Base-by-base conservation (phyloP, 1,140 invertebrate species). In the Lethrus apterus region DNA sequence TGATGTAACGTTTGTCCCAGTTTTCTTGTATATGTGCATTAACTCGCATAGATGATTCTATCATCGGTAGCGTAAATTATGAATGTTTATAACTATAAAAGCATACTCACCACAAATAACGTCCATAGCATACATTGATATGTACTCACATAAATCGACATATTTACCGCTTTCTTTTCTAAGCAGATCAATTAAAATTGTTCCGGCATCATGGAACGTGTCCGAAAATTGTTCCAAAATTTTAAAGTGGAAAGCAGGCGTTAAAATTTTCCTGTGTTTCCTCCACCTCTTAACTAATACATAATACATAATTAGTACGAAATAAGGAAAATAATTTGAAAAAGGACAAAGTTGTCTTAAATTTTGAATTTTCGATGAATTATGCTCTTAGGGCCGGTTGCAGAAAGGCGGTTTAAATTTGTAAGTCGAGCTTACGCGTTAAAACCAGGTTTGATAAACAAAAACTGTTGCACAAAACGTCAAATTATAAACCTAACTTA, bases 191-290 rank as follows among this genome's bases (percentile, higher is more conserved):
- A 78, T 65, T 48, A 90, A 69, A 13, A 77, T 70, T n/a, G 69
- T 56, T 21, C 76, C 70, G 54, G 86, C 79, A 44, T 77, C 71
- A 56, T 85, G 78, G 59, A 90, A 86, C 0, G 84, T 72, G n/a
- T 77, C 71, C 0, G 84, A 50, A 62, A 87, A 89, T 52, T 82
- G 70, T 44, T 88, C 77, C n/a, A 89, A 66, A 45, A 91, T 88
- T 56, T 83, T 81, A 59, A 91, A 89, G 63, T 90, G 88, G 60
- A 90, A 90, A 7, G 34, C 34, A 8, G 34, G 34, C 14, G 34
- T 36, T 15, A 36, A 20, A 8, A 85, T 62, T 64, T 81, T 83
- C 10, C 85, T 60, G 47, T 81, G 68, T 0, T 51, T 58, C 30
- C 70, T 71, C 84, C 84, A 87, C 67, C 81, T 54, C 2, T 47